A percentile compares a stretch with the other conserved stretches of the same genome.
These are phyloP conservation scores for Gymnosoma rotundatum DNA, from an alignment of 2,888 invertebrate genomes.

Conservation along the genomic window DNA sequence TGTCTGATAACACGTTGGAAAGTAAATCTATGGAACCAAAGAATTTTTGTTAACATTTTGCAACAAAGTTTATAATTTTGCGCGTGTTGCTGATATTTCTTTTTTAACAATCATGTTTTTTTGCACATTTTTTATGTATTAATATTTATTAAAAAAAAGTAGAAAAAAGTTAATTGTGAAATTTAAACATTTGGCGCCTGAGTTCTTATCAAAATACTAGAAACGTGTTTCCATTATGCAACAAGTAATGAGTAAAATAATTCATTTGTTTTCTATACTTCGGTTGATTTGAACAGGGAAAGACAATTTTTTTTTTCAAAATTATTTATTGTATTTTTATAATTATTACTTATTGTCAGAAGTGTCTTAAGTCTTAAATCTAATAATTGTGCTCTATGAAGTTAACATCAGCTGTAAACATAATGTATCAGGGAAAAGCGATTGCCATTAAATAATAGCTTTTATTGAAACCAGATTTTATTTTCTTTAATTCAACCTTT, in stretches of 20 bases:
- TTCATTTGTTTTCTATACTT: conserved; percentile 31
- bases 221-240: conserved; percentile 70
- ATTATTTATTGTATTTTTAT: no score
- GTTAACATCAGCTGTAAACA: no score
- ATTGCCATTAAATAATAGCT: no score
- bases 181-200: conserved; percentile 69
- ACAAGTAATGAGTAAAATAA: conserved; percentile 61
- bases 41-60: conserved; percentile 9
- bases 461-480: no score
- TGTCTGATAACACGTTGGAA: conserved; percentile 43
- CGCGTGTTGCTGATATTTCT: conserved; percentile 2
- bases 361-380: no score
- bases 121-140: conserved; percentile 15
- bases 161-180: conserved; percentile 55
- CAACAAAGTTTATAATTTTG: conserved; percentile 37
- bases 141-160: conserved; percentile 4
- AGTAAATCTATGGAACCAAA: not conserved
- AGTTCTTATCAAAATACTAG: conserved; percentile 70
- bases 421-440: no score
- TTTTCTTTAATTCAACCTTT: no score
- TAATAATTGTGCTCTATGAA: no score
- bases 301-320: not conserved
- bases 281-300: conserved; percentile 19
- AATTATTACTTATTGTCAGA: no score
- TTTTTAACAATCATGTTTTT: conserved; percentile 11